Percentiles rank a stretch among this genome's conserved stretches.
phyloP scores from a whole-genome alignment of 2,888 invertebrate species.

The Tryphoninae sp. region DNA sequence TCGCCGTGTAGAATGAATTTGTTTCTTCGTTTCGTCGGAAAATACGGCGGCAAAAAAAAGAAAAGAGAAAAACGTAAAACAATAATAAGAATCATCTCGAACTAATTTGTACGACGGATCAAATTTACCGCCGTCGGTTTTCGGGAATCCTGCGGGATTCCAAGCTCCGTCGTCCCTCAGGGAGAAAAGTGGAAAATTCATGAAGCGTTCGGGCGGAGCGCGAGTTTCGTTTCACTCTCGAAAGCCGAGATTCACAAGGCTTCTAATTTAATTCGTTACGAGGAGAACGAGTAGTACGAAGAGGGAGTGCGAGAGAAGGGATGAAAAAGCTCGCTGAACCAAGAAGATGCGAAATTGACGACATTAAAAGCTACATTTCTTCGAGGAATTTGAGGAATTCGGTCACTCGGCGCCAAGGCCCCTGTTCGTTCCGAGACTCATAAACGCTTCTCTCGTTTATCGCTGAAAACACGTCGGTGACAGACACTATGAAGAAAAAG shows the following conservation, averaged over 20 bases:
- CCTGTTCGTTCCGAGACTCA: conserved; percentile 14
- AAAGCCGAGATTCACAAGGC: conserved; percentile 38
- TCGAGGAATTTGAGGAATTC: conserved; percentile 33
- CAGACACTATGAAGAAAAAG: not conserved
- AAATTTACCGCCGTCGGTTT: conserved; percentile 14
- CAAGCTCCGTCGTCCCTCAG: not conserved
- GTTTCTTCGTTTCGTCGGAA: not conserved
- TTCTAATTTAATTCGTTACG: conserved; percentile 51
- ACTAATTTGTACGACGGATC: conserved; percentile 15
- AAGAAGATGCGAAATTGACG: conserved; percentile 11
- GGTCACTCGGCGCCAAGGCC: conserved; percentile 10
- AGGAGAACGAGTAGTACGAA: conserved; percentile 2
- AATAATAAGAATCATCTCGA: conserved; percentile 13
- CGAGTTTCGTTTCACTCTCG: conserved; percentile 6
- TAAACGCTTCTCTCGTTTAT: conserved; percentile 26
- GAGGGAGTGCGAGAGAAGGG: not conserved
- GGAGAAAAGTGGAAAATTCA: conserved; percentile 32
- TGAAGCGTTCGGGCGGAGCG: conserved; percentile 5
- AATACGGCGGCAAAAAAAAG: not conserved
- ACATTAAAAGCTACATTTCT: conserved; percentile 38
- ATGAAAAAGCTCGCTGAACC: conserved; percentile 26
- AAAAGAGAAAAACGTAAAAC: not conserved
- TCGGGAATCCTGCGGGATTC: conserved; percentile 18
- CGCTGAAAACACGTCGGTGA: conserved; percentile 4
- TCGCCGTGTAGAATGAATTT: conserved; percentile 13